phyloP scores from a whole-genome alignment of 2,888 invertebrate species.

The Ligdia adustata region DNA sequence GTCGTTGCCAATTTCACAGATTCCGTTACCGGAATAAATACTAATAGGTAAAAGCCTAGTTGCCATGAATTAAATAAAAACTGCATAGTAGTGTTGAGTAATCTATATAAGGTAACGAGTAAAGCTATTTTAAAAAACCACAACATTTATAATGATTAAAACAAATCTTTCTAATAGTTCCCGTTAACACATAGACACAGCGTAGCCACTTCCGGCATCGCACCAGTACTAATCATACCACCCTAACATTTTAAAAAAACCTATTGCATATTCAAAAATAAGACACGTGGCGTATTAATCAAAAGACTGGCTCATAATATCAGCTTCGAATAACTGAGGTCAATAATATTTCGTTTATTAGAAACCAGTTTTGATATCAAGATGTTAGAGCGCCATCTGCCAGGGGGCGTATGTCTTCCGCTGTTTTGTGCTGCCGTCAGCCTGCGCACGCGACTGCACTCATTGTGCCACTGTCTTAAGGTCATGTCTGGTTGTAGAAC shows the following conservation, averaged over 20 bases:
- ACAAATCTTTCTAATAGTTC: too few species aligned
- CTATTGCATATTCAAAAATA: slow-evolving; percentile 36
- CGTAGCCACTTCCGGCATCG: slow-evolving; percentile 18
- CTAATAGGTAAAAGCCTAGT: too few species aligned
- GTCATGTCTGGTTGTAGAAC: slow-evolving; percentile 33
- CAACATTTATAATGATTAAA: too few species aligned
- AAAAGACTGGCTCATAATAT: slow-evolving; percentile 45
- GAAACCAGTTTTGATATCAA: slow-evolving; percentile 65
- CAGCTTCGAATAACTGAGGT: slow-evolving; percentile 52
- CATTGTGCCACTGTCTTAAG: slow-evolving; percentile 27
- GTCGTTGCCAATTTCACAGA: too few species aligned
- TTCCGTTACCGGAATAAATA: too few species aligned
- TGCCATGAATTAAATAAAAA: too few species aligned
- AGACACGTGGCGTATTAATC: slow-evolving; percentile 50
- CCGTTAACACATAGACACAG: too few species aligned
- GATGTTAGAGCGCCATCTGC: slow-evolving; percentile 70
- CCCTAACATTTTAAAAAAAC: slow-evolving; percentile 17
- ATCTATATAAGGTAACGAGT: too few species aligned
- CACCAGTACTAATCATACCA: slow-evolving; percentile 23
- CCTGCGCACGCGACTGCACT: slow-evolving; percentile 70
- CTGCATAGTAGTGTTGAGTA: too few species aligned
- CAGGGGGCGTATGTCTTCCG: slow-evolving; percentile 80
- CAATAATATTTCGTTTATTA: slow-evolving; percentile 59
- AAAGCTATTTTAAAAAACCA: too few species aligned
- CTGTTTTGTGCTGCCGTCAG: slow-evolving; percentile 72